These are phyloP conservation scores for Tiliacea aurago DNA, from an alignment of 2,888 invertebrate species.

Conservation along the genomic window DNA sequence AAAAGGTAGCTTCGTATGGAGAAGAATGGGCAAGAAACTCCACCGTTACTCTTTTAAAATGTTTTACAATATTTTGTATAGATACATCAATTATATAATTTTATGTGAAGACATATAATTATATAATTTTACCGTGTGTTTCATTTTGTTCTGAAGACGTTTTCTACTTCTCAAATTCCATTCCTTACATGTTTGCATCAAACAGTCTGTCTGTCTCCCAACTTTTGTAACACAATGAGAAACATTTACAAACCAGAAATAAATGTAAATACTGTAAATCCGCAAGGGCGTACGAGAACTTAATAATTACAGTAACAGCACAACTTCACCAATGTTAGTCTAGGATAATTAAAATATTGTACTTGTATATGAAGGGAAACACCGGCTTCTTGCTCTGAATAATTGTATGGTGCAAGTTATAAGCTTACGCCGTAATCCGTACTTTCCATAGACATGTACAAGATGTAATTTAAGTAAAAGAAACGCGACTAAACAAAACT, in stretches of 20 bases:
- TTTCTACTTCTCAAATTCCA: neutral
- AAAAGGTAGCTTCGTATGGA: no score
- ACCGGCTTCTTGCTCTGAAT: slow-evolving; percentile 67
- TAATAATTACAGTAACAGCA: slow-evolving; percentile 76
- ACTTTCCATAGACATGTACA: no score
- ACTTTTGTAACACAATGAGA: slow-evolving; percentile 15
- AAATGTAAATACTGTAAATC: slow-evolving; percentile 55
- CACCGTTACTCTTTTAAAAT: no score
- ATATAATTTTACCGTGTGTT: no score
- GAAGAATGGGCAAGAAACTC: no score
- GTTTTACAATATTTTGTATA: no score
- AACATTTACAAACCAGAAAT: slow-evolving; percentile 42
- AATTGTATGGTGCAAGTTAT: slow-evolving; percentile 39
- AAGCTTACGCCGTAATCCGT: neutral
- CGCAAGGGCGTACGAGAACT: slow-evolving; percentile 64
- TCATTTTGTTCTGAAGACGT: neutral
- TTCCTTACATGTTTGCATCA: neutral
- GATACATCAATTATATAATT: no score
- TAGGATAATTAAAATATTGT: slow-evolving; percentile 83
- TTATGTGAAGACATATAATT: no score
- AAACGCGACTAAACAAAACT: neutral
- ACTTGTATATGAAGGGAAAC: slow-evolving; percentile 72
- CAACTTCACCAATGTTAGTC: slow-evolving; percentile 75
- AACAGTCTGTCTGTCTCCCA: neutral
- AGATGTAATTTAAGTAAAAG: neutral